Evolutionary conservation across 2,113 vertebrate species (phyloP), one percentile per base, ranked within the genome.

Genomic region (Larimichthys polyactis): DNA sequence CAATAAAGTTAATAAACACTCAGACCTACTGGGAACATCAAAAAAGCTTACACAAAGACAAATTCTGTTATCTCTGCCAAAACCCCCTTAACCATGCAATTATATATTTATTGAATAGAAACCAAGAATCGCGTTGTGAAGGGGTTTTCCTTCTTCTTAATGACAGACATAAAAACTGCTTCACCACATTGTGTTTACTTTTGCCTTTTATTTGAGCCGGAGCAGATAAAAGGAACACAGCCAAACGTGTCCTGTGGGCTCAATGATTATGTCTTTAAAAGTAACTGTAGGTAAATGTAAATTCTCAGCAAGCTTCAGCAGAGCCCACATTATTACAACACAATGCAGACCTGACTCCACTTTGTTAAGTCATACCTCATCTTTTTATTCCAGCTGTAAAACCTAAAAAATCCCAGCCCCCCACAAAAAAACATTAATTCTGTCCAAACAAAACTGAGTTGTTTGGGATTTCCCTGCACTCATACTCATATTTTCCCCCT

Each of bases 381-480:
- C 12, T 70, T 71, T 70, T 71, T 16, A 73, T 24, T 52, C 10
- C 19, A 57, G 40, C 29, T 75, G 5, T 46, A 43, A 78, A 66
- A 69, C 17, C 22, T 40, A n/a, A 66, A 29, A 48, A n/a, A 27
- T 27, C 27, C 27, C 27, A 27, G 2, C 8, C 24, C 36, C 36
- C 36, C 7, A 6, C 6, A 36, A 83, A 54, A 67, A 20, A 19
- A 27, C 5, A 3, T 11, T 0, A 48, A 36, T 43, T 32, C n/a
- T 52, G 46, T 60, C 52, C 32, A 60, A 78, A 77, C 22, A 86
- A 73, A 78, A 20, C 44, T 20, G 22, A 46, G 43, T 11, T 52
- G 12, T 82, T 78, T 86, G 77, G 79, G 83, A 80, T 86, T 90
- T 73, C 82, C 78, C 74, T 63, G 11, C 8, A 29, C 70, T 55